A percentile compares a stretch with the other conserved stretches of the same genome.
These are phyloP conservation scores for Frieseomelitta varia DNA, from an alignment of 1,140 invertebrate species.

Conservation along the genomic window DNA sequence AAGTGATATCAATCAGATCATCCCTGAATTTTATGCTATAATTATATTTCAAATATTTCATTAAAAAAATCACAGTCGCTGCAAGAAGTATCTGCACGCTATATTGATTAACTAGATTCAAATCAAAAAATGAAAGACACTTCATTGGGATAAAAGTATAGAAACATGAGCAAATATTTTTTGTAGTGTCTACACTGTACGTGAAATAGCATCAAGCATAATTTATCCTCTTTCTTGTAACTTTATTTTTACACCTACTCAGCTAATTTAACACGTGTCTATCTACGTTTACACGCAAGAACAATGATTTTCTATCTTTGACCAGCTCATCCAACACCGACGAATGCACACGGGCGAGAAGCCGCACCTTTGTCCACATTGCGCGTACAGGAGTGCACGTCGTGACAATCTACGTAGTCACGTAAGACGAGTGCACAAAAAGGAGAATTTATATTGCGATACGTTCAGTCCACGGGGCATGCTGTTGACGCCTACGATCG, in stretches of 20 bases:
- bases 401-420: constrained; percentile 84
- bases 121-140: too few species aligned
- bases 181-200: too few species aligned
- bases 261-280: neutral
- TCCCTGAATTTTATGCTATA: neutral
- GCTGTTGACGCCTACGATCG: constrained; percentile 73
- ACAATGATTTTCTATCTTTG: neutral
- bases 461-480: constrained; percentile 83
- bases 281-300: neutral
- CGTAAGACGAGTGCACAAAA: constrained; percentile 84
- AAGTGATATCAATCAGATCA: too few species aligned
- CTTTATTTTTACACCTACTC: neutral
- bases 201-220: too few species aligned
- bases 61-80: too few species aligned
- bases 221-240: too few species aligned
- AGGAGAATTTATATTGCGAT: constrained; percentile 83
- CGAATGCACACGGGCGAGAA: constrained; percentile 85
- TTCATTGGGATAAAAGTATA: too few species aligned
- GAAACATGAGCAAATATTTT: too few species aligned
- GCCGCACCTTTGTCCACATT: constrained; percentile 83
- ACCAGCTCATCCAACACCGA: constrained; percentile 81
- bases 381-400: constrained; percentile 83
- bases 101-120: too few species aligned
- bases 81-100: too few species aligned
- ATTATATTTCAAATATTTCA: neutral